Base-by-base conservation (phyloP, 2,888 invertebrate species). In the Tanypteryx hageni region DNA sequence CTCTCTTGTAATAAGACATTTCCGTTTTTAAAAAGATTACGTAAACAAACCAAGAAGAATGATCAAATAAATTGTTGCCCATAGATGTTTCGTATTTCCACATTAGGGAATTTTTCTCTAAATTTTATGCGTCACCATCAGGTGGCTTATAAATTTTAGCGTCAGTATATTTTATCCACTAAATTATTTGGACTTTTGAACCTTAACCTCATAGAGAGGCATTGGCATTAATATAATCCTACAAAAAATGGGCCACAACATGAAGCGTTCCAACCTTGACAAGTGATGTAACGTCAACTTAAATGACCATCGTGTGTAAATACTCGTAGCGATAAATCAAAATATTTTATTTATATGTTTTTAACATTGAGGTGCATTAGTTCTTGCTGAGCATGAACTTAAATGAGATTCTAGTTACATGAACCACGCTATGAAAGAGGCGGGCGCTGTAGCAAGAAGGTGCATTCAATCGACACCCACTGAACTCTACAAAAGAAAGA, bases 311-410 rank as follows among this genome's bases (percentile, higher is more conserved):
- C 76, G 22, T 76, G 22, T 76, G 76, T 76, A 76, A 76, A 76
- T 76, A 76, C 1, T 76, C 27, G 76, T 76, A 76, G 76, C 76
- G 76, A 76, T 22, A 76, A 76, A 76, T 76, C 76, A 76, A 76
- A 76, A 76, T 76, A 76, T 76, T 76, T 76, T 76, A 76, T 76
- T 76, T 76, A 76, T 76, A 76, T 76, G 76, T 76, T 76, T 76
- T 76, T 27, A 76, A 27, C 27, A 27, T 76, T 76, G 76, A 76
- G 14, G 27, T 76, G 27, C 76, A 76, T 76, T 76, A 27, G 76
- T 76, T 76, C 76, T 76, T 76, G 76, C 76, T 76, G 76, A 76
- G 76, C 76, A 76, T 76, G 76, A 76, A 76, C 76, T 76, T 76
- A 27, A 76, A 22, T 76, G 76, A 76, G 76, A 76, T 76, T 76